Base-by-base conservation (phyloP, 2,888 invertebrate species). In the Apotomis betuletana region DNA sequence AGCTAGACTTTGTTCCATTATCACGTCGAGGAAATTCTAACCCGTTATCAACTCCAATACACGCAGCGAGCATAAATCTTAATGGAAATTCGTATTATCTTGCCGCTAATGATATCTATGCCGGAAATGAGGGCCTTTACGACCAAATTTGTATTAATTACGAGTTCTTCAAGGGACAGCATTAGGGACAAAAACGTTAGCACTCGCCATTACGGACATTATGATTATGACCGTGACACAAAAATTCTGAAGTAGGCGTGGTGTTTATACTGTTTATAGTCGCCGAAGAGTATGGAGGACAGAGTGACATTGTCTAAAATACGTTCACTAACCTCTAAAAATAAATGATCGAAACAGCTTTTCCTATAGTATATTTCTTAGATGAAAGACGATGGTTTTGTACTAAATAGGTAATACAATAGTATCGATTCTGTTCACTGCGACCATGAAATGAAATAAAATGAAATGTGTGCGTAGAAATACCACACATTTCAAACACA, bases 101-200 rank as follows among this genome's bases (percentile, higher is more conserved):
- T 36, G 10, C 36, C 12, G 10, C 12, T 57, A 57, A 57, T 57
- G 10, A 57, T 36, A 57, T 12, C 54, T 55, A 55, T 55, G 57
- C 38, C 36, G 57, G 57, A 38, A 38, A 38, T 57, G 9, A 38
- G 57, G 57, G 12, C 6, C 36, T 10, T 38, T 38, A 57, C n/a
- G 38, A 36, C 36, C 12, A 0, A 38, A 38, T 38, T 57, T 57
- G 36, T 57, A 36, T 38, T 57, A 57, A 57, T 57, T 38, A 57
- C 15, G 10, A 15, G 15, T 5, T n/a, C 36, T 36, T 57, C 4
- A 57, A n/a, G 1, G 38, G 57, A 9, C 63, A 41, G 52, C 38
- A 63, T 63, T 54, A 54, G 5, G 52, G 13, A 52, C 63, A 41
- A 63, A 63, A 63, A 41, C 38, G 38, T 41, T 13, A 38, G 63